Percentiles rank a stretch among this genome's conserved stretches.
Conservation (phyloP, 2,113 vertebrate genomes). For the Colistium nudipinnis region DNA sequence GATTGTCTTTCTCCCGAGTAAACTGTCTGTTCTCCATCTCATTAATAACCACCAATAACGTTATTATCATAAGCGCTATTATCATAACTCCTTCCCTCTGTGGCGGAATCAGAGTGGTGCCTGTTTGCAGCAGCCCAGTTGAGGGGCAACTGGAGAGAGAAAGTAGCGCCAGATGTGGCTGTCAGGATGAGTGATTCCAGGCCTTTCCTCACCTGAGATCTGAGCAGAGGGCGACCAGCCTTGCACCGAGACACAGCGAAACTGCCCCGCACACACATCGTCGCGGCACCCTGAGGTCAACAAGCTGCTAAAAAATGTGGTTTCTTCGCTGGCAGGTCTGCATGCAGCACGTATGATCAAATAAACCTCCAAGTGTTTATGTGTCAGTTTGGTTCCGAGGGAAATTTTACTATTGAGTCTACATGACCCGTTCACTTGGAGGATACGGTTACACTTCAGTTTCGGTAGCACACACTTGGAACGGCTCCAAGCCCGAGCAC, state of each 20-base stretch:
- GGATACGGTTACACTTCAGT: not conserved
- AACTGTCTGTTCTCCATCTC: conserved; percentile 61
- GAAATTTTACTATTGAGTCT: conserved; percentile 15
- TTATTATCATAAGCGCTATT: conserved; percentile 67
- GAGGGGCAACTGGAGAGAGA: conserved; percentile 62
- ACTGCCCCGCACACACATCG: conserved; percentile 35
- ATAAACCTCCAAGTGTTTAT: conserved; percentile 30
- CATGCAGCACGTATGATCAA: conserved; percentile 31
- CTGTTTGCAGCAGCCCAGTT: conserved; percentile 54
- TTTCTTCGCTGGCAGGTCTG: conserved; percentile 20
- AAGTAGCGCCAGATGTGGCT: conserved; percentile 80
- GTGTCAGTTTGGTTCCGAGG: conserved; percentile 5
- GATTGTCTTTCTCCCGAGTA: conserved; percentile 30
- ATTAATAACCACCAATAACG: conserved; percentile 66
- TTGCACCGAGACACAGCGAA: conserved; percentile 31
- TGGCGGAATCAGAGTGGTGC: conserved; percentile 49
- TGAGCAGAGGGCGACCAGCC: conserved; percentile 57
- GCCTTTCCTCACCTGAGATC: conserved; percentile 75
- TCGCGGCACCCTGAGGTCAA: conserved; percentile 29
- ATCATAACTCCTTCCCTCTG: conserved; percentile 62
- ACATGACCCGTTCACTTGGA: not conserved
- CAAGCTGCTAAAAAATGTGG: conserved; percentile 31
- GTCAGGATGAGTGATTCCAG: conserved; percentile 78
- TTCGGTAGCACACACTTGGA: not conserved
- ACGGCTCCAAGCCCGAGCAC: conserved; percentile 20